Evolutionary conservation across 2,797 vertebrate genomes (phyloP), one percentile per base, ranked within the genome.

Genomic region (Sebastes iracundus): DNA sequence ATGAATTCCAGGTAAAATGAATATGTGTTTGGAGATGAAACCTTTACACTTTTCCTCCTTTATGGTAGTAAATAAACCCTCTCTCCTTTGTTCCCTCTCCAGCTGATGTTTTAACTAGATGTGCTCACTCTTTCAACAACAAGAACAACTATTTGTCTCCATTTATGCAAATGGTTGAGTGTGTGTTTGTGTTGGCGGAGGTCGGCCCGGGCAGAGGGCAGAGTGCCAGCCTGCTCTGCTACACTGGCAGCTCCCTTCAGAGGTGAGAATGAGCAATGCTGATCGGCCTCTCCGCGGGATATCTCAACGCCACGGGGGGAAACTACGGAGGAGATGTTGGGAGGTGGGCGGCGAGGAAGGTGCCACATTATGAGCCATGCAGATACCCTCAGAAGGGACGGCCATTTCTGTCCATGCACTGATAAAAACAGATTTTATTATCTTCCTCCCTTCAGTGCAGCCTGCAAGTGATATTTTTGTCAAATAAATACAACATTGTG

Each of bases 191-290:
- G 89, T 89, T 86, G 87, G 93, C 64, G 79, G 88, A 85, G 82
- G 75, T 65, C 55, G 35, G 18, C 63, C 20, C 0, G 67, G 78
- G 69, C 84, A 73, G 81, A 86, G 91, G 91, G 93, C 88, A 78
- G 67, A 35, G 23, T 28, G 81, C 83, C 88, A 88, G 87, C 53
- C 53, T 27, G 77, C 82, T 86, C 80, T 60, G 42, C 81, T 68
- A 27, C 82, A 79, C 77, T 70, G 76, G 70, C 89, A 72, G 88
- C 89, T 89, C 87, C 90, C 91, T 88, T 92, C 90, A 80, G 91
- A 94, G 92, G 91, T 91, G 93, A 93, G 82, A 92, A 94, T 93
- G 92, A 95, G 90, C 71, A 83, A 79, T 83, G 85, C 83, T 60
- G 82, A 84, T 58, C 65, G 32, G 77, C 91, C 78, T 75, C 88